These are phyloP conservation scores for Ornithorhynchus anatinus DNA, from an alignment of 2,113 vertebrate species.

Conservation along the genomic window DNA sequence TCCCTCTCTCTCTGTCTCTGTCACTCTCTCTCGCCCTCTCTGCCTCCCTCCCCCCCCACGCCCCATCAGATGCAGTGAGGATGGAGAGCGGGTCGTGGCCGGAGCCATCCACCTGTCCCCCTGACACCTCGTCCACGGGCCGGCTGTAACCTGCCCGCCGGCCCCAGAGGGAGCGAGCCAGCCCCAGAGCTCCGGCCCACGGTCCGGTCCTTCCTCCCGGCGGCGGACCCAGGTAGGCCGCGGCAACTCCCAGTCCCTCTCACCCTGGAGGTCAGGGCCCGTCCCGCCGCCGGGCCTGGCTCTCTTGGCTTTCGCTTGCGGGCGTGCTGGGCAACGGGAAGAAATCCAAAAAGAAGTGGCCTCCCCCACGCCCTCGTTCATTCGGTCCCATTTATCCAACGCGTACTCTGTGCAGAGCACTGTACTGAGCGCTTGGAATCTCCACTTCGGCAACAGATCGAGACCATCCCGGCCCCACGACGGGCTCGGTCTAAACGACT, in stretches of 20 bases:
- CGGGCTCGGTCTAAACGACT: no score
- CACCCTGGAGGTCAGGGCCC: no score
- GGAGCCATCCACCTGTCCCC: constrained; percentile 29
- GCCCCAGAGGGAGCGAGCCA: neutral
- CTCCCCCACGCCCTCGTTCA: no score
- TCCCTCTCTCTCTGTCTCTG: neutral
- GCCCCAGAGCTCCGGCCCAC: neutral
- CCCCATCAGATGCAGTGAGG: constrained; percentile 12
- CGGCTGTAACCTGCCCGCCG: constrained; percentile 12
- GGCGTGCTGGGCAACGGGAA: no score
- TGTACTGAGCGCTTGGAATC: no score
- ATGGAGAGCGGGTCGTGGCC: constrained; percentile 57
- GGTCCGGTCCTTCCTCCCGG: neutral
- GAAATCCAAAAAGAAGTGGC: no score
- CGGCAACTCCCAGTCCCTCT: constrained; percentile 2
- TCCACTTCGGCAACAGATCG: no score
- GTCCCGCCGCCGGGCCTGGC: no score
- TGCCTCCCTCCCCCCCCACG: neutral
- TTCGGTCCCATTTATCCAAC: no score
- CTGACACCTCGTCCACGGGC: neutral
- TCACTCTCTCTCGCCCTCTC: constrained; percentile 22
- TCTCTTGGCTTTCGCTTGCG: no score
- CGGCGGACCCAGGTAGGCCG: constrained; percentile 39
- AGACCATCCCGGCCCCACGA: no score
- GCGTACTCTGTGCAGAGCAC: no score